phyloP scores from a whole-genome alignment of 1,140 invertebrate species.

The Meloidogyne hapla region DNA sequence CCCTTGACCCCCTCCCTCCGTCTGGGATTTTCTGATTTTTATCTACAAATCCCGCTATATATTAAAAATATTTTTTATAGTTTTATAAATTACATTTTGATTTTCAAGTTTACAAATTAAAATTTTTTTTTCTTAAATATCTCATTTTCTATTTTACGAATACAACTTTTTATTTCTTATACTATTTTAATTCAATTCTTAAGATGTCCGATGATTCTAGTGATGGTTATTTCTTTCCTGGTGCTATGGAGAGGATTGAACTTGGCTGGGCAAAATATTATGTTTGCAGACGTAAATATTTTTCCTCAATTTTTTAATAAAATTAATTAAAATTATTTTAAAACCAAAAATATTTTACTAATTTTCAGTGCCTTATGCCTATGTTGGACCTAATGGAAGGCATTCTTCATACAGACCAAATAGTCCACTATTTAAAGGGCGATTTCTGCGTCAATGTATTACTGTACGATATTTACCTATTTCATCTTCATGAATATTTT shows the following conservation, averaged over 20 bases:
- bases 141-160: too few species aligned
- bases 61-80: too few species aligned
- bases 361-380: conserved; percentile 21
- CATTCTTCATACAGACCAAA: not conserved
- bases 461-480: conserved; percentile 16
- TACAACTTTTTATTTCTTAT: too few species aligned
- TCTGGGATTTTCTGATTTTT: too few species aligned
- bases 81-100: too few species aligned
- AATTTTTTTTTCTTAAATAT: too few species aligned
- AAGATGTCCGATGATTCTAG: conserved; percentile 25
- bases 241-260: conserved; percentile 45
- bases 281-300: conserved; percentile 38
- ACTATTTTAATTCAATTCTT: not conserved
- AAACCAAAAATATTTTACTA: not conserved
- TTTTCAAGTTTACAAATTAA: too few species aligned
- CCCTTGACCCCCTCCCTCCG: too few species aligned
- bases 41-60: too few species aligned
- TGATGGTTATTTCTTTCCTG: conserved; percentile 48
- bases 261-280: conserved; percentile 56
- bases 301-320: not conserved
- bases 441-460: conserved; percentile 8
- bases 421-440: not conserved
- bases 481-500: not conserved
- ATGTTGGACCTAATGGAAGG: not conserved
- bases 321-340: not conserved